Evolutionary conservation across 2,888 invertebrate genomes (phyloP).

Genomic region (Lasioglossum zephyrum): DNA sequence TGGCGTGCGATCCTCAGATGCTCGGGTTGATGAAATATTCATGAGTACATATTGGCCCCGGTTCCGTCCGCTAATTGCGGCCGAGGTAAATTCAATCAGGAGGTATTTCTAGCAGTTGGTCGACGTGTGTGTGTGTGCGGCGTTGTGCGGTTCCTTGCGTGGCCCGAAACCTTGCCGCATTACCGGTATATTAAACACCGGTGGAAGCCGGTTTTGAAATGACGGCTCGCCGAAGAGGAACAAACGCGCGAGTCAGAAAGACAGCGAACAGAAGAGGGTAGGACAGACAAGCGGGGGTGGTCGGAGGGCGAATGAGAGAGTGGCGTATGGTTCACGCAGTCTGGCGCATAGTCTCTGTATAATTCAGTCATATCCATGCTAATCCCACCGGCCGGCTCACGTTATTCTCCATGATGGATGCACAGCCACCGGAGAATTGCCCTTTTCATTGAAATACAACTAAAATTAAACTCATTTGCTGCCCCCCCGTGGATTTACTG

Average conservation of each 20-base stretch:
- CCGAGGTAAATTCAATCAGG: slow-evolving; percentile 63
- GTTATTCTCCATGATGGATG: slow-evolving; percentile 82
- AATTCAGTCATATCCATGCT: slow-evolving; percentile 83
- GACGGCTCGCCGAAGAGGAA: slow-evolving; percentile 77
- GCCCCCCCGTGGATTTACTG: slow-evolving; percentile 71
- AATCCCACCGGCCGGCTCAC: slow-evolving; percentile 79
- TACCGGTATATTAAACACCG: slow-evolving; percentile 70
- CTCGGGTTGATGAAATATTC: slow-evolving; percentile 6
- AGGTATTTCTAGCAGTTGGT: slow-evolving; percentile 7
- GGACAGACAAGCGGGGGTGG: slow-evolving; percentile 16
- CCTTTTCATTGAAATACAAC: slow-evolving; percentile 82
- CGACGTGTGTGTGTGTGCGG: neutral
- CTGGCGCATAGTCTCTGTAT: slow-evolving; percentile 82
- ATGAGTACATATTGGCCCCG: slow-evolving; percentile 19
- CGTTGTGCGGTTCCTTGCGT: slow-evolving; percentile 25
- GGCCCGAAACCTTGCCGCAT: slow-evolving; percentile 63
- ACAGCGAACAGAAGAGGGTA: slow-evolving; percentile 50
- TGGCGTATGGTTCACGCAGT: slow-evolving; percentile 80
- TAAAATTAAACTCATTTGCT: slow-evolving; percentile 82
- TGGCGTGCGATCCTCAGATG: slow-evolving; percentile 1
- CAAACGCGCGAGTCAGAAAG: slow-evolving; percentile 62
- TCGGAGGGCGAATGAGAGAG: slow-evolving; percentile 48
- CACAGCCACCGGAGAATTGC: slow-evolving; percentile 80
- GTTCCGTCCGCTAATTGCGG: slow-evolving; percentile 8
- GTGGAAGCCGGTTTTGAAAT: slow-evolving; percentile 72